These are phyloP conservation scores for Dreissena polymorpha DNA, from an alignment of 1,140 invertebrate genomes.

Conservation along the genomic window DNA sequence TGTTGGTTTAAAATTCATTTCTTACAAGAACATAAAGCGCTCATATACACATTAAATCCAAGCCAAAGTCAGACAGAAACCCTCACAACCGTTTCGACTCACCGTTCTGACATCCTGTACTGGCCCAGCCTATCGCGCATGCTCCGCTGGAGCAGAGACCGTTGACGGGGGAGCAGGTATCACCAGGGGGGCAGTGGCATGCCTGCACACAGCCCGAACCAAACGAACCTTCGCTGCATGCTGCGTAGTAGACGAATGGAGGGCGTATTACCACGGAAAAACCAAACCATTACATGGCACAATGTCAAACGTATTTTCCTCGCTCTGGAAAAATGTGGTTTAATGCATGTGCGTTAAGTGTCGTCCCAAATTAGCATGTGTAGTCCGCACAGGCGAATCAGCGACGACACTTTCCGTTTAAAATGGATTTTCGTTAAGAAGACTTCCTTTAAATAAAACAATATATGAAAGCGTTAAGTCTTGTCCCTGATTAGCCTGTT, in stretches of 20 bases:
- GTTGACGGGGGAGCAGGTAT: constrained; percentile 45
- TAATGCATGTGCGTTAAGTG: background rate
- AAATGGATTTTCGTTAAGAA: background rate
- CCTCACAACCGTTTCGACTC: background rate
- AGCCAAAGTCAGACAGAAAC: too few species aligned
- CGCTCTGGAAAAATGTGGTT: background rate
- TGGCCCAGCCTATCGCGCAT: constrained; percentile 48
- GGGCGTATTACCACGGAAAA: background rate
- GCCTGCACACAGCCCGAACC: constrained; percentile 28
- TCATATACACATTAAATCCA: too few species aligned
- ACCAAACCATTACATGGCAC: background rate
- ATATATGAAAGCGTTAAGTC: too few species aligned
- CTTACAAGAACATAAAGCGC: too few species aligned
- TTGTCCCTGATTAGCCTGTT: too few species aligned
- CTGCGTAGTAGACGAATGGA: constrained; percentile 18
- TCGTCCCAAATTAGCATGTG: too few species aligned
- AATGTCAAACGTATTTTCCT: background rate
- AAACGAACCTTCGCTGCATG: constrained; percentile 45
- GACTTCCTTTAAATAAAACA: too few species aligned
- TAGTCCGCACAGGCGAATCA: too few species aligned
- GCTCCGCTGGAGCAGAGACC: constrained; percentile 35
- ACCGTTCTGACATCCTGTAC: constrained; percentile 55
- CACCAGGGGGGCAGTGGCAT: constrained; percentile 49
- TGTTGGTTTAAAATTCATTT: too few species aligned
- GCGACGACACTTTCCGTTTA: background rate